Base-by-base conservation (phyloP, 2,797 vertebrate species). In the Orientallactaga sibirica region DNA sequence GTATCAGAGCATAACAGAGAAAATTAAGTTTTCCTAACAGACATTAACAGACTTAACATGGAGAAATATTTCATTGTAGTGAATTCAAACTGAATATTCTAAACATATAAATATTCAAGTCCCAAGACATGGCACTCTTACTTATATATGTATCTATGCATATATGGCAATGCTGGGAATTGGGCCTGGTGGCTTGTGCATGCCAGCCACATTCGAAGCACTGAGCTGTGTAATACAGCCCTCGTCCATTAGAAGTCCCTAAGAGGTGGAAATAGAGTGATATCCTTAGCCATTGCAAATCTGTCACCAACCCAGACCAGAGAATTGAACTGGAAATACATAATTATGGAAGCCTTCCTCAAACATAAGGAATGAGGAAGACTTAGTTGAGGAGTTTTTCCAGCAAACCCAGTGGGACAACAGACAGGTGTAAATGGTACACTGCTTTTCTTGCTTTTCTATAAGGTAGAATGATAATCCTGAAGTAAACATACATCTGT, bases 31-130 rank as follows among this genome's bases (percentile, higher is more conserved):
- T 89, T 67, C 43, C 22, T 77, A 62, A 95, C 88, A 92, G 41
- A 29, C 25, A 48, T 55, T 73, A 64, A 37, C 33, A 94, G 33
- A 74, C 25, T 43, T 74, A 90, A 2, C 41, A 62, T 33, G 64
- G 41, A 77, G 19, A 77, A 52, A 52, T 52, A 15, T 70, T 43
- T 62, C 27, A 71, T 43, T 90, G 70, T 8, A 77, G n/a, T 85
- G 20, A 94, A 68, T 85, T 48, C 18, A 92, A 80, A 68, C 4
- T 12, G 27, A 77, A 29, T 87, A 81, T 52, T 52, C 52, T 29
- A 74, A 43, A n/a, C 27, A n/a, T 73, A 80, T 25, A 92, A 95
- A 83, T 66, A 68, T 87, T 27, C 61, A 92, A 85, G 84, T 80
- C 12, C 29, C 18, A 29, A 78, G 58, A 74, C 6, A 41, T 22